These are phyloP conservation scores for Arctocebus calabarensis DNA, from an alignment of 2,797 vertebrate species.

Conservation along the genomic window DNA sequence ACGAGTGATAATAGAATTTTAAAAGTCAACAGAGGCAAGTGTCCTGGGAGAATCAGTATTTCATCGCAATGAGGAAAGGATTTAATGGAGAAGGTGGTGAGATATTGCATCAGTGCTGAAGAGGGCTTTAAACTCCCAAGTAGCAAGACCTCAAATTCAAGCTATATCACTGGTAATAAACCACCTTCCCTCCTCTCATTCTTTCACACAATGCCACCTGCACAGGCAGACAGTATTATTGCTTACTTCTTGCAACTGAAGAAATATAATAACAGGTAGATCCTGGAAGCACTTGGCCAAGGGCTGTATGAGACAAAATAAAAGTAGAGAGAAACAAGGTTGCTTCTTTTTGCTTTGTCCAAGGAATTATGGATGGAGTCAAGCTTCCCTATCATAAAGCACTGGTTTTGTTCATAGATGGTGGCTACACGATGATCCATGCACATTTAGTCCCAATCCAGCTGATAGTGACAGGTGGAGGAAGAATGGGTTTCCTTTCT, in stretches of 20 bases:
- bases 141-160: background rate
- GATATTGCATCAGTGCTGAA: background rate
- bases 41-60: background rate
- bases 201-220: fast-evolving
- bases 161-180: background rate
- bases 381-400: fast-evolving
- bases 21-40: background rate
- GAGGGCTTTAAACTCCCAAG: background rate
- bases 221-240: fast-evolving
- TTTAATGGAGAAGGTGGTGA: background rate
- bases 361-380: fast-evolving
- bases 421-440: fast-evolving
- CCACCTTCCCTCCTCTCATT: too few species aligned
- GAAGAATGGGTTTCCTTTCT: background rate
- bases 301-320: background rate
- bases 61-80: background rate
- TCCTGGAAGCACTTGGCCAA: background rate
- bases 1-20: background rate
- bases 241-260: background rate
- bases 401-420: fast-evolving
- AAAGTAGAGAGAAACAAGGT: background rate
- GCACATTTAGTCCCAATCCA: too few species aligned
- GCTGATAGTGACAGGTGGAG: fast-evolving
- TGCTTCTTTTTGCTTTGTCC: background rate
- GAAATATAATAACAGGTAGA: background rate